Base-by-base conservation (phyloP, 2,113 vertebrate species). In the Tringa solitaria region DNA sequence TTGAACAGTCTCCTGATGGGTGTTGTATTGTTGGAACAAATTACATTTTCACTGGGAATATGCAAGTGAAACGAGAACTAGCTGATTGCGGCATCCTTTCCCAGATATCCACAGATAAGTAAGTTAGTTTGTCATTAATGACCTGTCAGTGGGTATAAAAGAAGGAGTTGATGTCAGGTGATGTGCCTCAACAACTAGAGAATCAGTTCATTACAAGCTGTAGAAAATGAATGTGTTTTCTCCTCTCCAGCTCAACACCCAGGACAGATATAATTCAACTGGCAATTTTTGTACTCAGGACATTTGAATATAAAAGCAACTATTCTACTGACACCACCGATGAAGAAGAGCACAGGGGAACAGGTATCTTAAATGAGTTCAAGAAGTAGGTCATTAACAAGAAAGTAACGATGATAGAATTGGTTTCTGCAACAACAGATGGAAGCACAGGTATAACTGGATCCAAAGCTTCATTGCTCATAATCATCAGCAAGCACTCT, bases 371-470 rank as follows among this genome's bases (percentile, higher is more conserved):
- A 93, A 75, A 91, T 82, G 54, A 90, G 53, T 91, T 96, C 73
- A 95, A 90, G 65, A 94, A 89, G 48, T 67, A 82, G 69, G 51
- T 84, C 65, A 80, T 96, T 95, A 95, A 89, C 48, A 94, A 61
- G 85, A 92, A 91, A 94, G 59, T 79, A 92, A 83, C 23, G 9
- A 72, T 93, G 87, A 92, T 64, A 73, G 69, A 90, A 89, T 74
- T 83, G 43, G 50, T 92, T 95, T 95, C 77, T 97, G 63, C 51
- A 94, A 73, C 84, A 94, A n/a, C 83, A 96, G 84, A 85, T 96
- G 91, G 91, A 90, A 91, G 59, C 59, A 85, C 59, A 89, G 75
- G 85, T 94, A 96, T 75, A 94, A 68, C 90, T 50, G 56, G 43
- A 89, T 96, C 59, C 77, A 92, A 95, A 83, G 70, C 85, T 93